These are phyloP conservation scores for Acrocyrtus sp. DNA, from an alignment of 2,888 invertebrate genomes.

Conservation along the genomic window DNA sequence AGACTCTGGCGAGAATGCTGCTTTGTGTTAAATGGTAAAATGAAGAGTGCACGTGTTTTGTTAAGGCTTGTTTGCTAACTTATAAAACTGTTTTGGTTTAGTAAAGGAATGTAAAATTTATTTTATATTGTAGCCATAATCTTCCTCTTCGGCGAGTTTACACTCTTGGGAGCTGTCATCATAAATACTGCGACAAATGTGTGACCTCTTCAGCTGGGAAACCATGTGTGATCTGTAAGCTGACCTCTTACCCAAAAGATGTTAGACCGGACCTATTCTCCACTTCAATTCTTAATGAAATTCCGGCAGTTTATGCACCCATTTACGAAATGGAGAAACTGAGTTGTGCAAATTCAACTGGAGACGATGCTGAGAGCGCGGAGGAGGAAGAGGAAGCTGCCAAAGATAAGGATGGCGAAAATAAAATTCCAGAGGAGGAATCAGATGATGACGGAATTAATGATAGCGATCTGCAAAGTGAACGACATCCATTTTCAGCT, in stretches of 20 bases:
- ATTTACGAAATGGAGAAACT: not conserved
- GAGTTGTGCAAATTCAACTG: not conserved
- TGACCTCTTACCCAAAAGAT: not conserved
- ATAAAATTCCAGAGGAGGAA: not conserved
- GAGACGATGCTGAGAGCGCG: not conserved
- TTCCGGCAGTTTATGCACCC: not conserved
- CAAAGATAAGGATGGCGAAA: not conserved
- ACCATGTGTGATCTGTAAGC: not conserved
- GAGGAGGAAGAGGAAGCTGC: not conserved
- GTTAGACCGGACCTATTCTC: not conserved
- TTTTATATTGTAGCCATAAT: not conserved
- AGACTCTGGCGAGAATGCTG: not conserved
- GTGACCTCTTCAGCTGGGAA: not conserved
- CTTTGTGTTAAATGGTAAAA: not conserved
- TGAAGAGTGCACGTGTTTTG: too few species aligned
- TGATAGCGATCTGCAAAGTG: too few species aligned
- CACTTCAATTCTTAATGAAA: not conserved
- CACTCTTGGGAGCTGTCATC: not conserved
- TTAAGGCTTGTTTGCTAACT: not conserved
- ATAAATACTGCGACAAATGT: slow-evolving; percentile 3
- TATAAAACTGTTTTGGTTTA: not conserved
- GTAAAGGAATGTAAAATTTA: not conserved
- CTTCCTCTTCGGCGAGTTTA: not conserved
- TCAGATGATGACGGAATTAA: not conserved
- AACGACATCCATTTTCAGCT: too few species aligned